Conservation (phyloP, 1,140 invertebrate species). For the Teleopsis dalmanni region DNA sequence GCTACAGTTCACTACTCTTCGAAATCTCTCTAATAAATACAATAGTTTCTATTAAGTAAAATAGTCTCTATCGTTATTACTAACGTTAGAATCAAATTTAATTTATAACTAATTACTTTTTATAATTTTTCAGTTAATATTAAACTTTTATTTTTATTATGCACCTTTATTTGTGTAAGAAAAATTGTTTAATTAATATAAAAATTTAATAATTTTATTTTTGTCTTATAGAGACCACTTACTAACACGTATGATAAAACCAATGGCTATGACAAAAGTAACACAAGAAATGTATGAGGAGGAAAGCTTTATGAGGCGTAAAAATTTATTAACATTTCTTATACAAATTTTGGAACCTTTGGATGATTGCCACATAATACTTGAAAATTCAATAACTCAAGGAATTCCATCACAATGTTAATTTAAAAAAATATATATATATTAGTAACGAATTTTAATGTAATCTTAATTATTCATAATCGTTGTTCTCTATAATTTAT, state of each 20-base stretch:
- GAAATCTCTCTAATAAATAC: too few relatives aligned
- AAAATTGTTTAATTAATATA: too few relatives aligned
- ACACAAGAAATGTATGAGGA: slow-evolving; percentile 94
- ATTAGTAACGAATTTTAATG: background rate
- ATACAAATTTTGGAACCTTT: slow-evolving; percentile 86
- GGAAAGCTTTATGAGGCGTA: slow-evolving; percentile 83
- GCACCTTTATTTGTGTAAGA: too few relatives aligned
- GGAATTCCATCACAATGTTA: slow-evolving; percentile 63
- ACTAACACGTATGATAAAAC: slow-evolving; percentile 78
- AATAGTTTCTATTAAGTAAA: too few relatives aligned
- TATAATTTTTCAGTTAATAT: too few relatives aligned
- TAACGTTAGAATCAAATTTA: too few relatives aligned
- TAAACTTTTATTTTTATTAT: too few relatives aligned
- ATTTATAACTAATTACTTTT: too few relatives aligned
- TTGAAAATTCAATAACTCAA: slow-evolving; percentile 91
- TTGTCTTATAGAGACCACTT: slow-evolving; percentile 74
- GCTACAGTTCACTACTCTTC: too few relatives aligned
- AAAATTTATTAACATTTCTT: slow-evolving; percentile 76
- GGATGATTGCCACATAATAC: slow-evolving; percentile 84
- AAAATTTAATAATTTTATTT: too few relatives aligned
- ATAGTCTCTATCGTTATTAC: too few relatives aligned
- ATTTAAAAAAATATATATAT: slow-evolving; percentile 8
- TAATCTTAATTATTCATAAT: background rate
- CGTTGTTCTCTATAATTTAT: too few relatives aligned
- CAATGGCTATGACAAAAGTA: slow-evolving; percentile 77